Evolutionary conservation across 2,888 invertebrate genomes (phyloP), one percentile per base, ranked within the genome.

Genomic region (Suillia variegata): DNA sequence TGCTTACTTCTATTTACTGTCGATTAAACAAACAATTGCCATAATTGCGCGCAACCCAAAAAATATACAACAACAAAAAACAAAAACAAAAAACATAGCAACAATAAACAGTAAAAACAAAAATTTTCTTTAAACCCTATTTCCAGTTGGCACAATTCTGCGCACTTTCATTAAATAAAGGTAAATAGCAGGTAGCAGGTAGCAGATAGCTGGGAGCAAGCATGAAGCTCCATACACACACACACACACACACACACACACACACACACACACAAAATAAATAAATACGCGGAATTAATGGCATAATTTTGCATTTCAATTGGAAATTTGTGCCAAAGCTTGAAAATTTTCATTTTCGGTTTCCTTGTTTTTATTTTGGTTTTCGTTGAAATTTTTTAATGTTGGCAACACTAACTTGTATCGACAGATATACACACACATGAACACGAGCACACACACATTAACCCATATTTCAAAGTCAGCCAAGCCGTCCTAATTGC

Each of bases 321-420:
- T 15, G 17, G 5, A 52, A 20, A 52, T 22, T 17, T 34, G 34
- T 33, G 52, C 52, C 52, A 52, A 52, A 52, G 52, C 52, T 34
- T 52, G 33, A 52, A 34, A 52, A 34, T 52, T 18, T 15, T 34
- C 26, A 4, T 38, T 38, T 38, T n/a, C 4, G 4, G 13, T 57
- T 57, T 57, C 57, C 57, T 45, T 52, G 24, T 57, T 52, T 17
- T 45, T 60, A 49, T 57, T 58, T 56, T 52, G 3, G 49, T 52
- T 53, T 31, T 26, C 34, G 26, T 52, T 57, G 45, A 31, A 1
- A 13, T 47, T 21, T n/a, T 13, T 13, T n/a, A 15, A 18, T 20
- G 8, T 17, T 20, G 4, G 55, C 33, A 4, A 31, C 13, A 38
- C 50, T 38, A 38, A 49, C 24, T 54, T 47, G 6, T 33, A 38